These are phyloP conservation scores for Aphaenogaster floridana DNA, from an alignment of 1,140 invertebrate genomes.

Conservation along the genomic window DNA sequence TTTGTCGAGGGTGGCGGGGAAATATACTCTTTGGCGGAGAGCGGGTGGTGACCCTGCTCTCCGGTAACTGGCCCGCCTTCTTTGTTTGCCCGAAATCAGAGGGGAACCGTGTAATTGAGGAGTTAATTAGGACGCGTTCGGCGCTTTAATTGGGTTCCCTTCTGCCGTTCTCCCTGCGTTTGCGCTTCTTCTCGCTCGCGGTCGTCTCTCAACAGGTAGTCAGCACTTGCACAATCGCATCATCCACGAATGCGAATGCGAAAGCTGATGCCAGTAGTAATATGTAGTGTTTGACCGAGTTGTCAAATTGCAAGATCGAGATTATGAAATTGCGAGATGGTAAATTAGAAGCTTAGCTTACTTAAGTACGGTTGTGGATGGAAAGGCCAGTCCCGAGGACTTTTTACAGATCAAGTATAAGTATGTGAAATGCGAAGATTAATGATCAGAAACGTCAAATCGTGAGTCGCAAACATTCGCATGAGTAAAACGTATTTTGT, in stretches of 20 bases:
- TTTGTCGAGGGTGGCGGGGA: constrained; percentile 41
- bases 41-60: constrained; percentile 59
- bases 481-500: constrained; percentile 37
- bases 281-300: not conserved
- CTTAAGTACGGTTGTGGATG: not conserved
- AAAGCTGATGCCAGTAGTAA: not conserved
- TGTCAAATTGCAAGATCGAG: constrained; percentile 1
- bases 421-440: not conserved
- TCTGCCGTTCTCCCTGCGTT: not conserved
- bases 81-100: constrained; percentile 84
- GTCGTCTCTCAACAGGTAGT: constrained; percentile 78
- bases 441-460: not conserved
- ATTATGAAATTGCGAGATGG: not conserved
- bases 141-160: constrained; percentile 82
- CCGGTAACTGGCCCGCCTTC: constrained; percentile 73
- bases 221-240: constrained; percentile 18
- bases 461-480: not conserved
- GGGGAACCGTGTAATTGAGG: constrained; percentile 84
- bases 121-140: constrained; percentile 86
- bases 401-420: not conserved
- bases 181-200: constrained; percentile 24
- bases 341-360: constrained; percentile 1
- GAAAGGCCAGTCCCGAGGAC: not conserved
- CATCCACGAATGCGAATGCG: not conserved
- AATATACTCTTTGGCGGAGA: constrained; percentile 14